phyloP scores from a whole-genome alignment of 2,888 invertebrate genomes.

The Chrysolina americana region DNA sequence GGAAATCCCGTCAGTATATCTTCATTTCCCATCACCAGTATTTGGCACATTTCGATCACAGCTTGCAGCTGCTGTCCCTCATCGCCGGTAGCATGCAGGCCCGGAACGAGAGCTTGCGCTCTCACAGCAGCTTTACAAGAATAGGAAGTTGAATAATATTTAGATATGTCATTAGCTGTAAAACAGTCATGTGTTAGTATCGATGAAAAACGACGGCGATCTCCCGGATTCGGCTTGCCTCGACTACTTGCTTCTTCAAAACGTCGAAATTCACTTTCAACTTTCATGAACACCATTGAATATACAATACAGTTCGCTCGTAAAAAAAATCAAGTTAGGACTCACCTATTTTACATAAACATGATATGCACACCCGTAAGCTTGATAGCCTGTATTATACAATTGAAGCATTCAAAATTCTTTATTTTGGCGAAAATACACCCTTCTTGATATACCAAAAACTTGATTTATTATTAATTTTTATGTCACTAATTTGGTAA shows the following conservation, averaged over 20 bases:
- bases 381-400: too few species aligned
- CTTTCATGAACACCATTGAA: background rate
- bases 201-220: background rate
- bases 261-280: too few species aligned
- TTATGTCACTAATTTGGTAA: too few species aligned
- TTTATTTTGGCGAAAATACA: too few species aligned
- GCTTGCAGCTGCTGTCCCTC: conserved; percentile 97
- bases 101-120: conserved; percentile 93
- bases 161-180: background rate
- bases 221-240: background rate
- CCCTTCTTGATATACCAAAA: too few species aligned
- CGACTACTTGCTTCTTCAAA: too few species aligned
- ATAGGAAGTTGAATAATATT: background rate
- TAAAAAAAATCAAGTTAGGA: too few species aligned
- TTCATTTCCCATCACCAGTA: conserved; percentile 99
- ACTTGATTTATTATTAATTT: too few species aligned
- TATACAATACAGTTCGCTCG: too few species aligned
- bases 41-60: conserved; percentile 98
- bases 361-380: too few species aligned
- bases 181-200: background rate
- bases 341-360: too few species aligned
- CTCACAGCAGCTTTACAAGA: conserved; percentile 79
- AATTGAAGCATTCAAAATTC: too few species aligned
- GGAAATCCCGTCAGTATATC: conserved; percentile 99
- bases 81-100: conserved; percentile 93